Evolutionary conservation across 2,888 invertebrate genomes (phyloP).

Genomic region (Hypolimnas misippus): DNA sequence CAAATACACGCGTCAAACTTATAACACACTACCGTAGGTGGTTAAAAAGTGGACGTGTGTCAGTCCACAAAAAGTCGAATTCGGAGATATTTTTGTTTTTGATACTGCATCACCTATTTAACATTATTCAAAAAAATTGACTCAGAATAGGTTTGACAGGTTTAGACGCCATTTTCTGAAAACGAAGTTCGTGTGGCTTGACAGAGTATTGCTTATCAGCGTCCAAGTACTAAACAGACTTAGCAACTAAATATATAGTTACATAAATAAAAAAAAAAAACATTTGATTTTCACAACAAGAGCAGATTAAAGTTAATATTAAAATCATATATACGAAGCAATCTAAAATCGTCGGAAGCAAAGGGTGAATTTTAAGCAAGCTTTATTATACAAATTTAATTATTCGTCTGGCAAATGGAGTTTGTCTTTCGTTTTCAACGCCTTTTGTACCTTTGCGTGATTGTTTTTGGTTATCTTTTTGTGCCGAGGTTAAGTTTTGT

Average conservation of each 20-base stretch:
- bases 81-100: too few species aligned
- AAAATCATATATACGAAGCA: constrained; percentile 33
- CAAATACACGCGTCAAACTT: too few species aligned
- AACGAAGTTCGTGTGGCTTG: too few species aligned
- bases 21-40: too few species aligned
- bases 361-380: constrained; percentile 57
- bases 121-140: too few species aligned
- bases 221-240: too few species aligned
- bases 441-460: constrained; percentile 43
- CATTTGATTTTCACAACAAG: constrained; percentile 11
- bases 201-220: too few species aligned
- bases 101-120: too few species aligned
- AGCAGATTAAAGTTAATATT: constrained; percentile 34
- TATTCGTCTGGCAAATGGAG: constrained; percentile 50
- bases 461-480: constrained; percentile 45
- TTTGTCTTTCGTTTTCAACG: constrained; percentile 50
- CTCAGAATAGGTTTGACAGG: too few species aligned
- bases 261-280: too few species aligned
- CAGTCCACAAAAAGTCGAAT: too few species aligned
- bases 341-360: constrained; percentile 34
- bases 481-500: constrained; percentile 45
- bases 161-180: too few species aligned
- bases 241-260: background rate
- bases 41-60: background rate
- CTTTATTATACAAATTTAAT: constrained; percentile 45